Evolutionary conservation across 1,140 invertebrate genomes (phyloP), one percentile per base, ranked within the genome.

Genomic region (Drosophila ohnishii): DNA sequence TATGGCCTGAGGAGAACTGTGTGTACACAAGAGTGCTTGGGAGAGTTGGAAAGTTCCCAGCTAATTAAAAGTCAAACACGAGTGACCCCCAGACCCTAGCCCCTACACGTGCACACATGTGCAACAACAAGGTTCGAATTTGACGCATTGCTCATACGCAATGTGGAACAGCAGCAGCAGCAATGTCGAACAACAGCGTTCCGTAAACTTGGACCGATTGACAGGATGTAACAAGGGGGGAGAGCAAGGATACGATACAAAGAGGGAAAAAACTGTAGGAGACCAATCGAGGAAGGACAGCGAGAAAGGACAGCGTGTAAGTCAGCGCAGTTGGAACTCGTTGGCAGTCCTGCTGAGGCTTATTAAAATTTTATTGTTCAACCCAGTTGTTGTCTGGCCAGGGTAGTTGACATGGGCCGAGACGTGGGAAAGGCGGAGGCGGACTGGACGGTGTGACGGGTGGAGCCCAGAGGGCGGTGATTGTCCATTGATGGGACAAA

Each of bases 331-430:
- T 47, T 70, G 66, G 42, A 62, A 25, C 50, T 58, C 30, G 34
- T 37, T 71, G 30, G 64, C 22, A 28, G 65, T 72, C 57, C 76
- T 58, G 56, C 28, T 45, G 76, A 66, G 61, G 75, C 76, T 78
- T 78, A 78, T 78, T 78, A 78, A 78, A 78, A 78, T 78, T 78
- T 60, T 78, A 78, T 78, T 78, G 75, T 72, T 78, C 76, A 50
- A 50, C 59, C 53, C 60, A 66, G 75, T 51, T 73, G 75, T 37
- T 73, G 76, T 64, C 75, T 60, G 48, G 55, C 61, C 56, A 42
- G 28, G 44, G 75, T 48, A 64, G 58, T 78, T 64, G 75, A 78
- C 74, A 63, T 58, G 72, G 56, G 19, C 45, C 13, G 45, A 35
- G 37, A 42, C 53, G 42, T 53, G 37, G 14, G 16, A 25, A 47